A percentile compares a stretch with the other conserved stretches of the same genome.
phyloP scores from a whole-genome alignment of 2,113 vertebrate species.

The Anthoscopus minutus region DNA sequence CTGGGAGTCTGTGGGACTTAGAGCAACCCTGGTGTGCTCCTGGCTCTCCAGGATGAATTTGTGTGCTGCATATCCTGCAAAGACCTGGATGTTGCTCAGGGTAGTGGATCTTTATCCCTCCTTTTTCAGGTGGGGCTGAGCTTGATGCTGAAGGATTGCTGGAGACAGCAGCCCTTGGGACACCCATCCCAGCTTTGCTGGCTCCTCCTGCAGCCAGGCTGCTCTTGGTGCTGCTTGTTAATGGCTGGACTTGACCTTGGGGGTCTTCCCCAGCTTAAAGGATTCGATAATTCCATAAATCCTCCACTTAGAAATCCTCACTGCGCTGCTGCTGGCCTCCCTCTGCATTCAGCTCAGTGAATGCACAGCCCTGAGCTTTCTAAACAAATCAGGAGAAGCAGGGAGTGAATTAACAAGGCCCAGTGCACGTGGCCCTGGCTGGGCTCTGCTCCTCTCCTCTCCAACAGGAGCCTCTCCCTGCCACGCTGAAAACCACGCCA shows the following conservation, averaged over 20 bases:
- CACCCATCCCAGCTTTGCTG: not conserved
- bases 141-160: not conserved
- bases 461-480: not conserved
- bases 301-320: not conserved
- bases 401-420: fast-evolving
- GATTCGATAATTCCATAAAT: not conserved
- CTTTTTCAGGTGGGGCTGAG: not conserved
- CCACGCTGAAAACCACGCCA: not conserved
- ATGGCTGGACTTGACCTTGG: not conserved
- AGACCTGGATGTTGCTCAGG: not conserved
- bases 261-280: not conserved
- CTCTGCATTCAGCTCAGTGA: not conserved
- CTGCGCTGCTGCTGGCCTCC: not conserved
- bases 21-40: not conserved
- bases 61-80: fast-evolving
- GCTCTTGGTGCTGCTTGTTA: not conserved
- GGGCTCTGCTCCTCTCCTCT: not conserved
- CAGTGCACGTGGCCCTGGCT: not conserved
- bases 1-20: not conserved
- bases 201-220: not conserved
- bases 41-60: not conserved
- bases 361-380: not conserved
- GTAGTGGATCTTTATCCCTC: no score
- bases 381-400: not conserved
- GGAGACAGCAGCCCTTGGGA: not conserved